Evolutionary conservation across 2,888 invertebrate species (phyloP).

Genomic region (Drosophila austrosaltans): DNA sequence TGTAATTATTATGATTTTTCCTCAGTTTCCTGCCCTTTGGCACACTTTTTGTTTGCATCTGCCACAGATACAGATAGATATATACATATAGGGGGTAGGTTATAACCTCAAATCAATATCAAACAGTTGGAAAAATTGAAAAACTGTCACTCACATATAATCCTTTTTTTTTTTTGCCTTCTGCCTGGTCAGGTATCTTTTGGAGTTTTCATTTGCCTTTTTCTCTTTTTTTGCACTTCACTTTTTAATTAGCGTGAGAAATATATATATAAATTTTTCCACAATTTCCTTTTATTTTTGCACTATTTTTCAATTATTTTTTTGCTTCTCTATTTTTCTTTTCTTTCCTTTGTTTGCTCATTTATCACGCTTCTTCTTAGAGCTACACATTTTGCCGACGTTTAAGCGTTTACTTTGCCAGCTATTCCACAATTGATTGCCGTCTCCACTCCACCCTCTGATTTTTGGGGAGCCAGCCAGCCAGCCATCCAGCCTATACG

Average conservation of each 20-base stretch:
- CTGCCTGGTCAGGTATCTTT: conserved; percentile 19
- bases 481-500: no score
- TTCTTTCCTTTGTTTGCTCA: conserved; percentile 4
- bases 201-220: conserved; percentile 17
- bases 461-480: conserved; percentile 2
- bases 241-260: conserved; percentile 73
- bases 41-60: conserved; percentile 57
- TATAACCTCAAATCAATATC: conserved; percentile 44
- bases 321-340: conserved; percentile 11
- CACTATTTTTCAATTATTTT: neutral
- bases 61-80: conserved; percentile 20
- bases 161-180: conserved; percentile 46
- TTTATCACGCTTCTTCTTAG: conserved; percentile 18
- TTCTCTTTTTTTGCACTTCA: conserved; percentile 28
- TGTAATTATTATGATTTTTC: conserved; percentile 23
- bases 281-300: conserved; percentile 19
- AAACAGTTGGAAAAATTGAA: conserved; percentile 27
- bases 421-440: conserved; percentile 55
- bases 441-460: conserved; percentile 15
- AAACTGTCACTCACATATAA: conserved; percentile 70
- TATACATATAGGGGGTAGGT: conserved; percentile 22
- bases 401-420: conserved; percentile 36
- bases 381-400: conserved; percentile 38
- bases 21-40: conserved; percentile 41
- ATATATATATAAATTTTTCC: conserved; percentile 20